Evolutionary conservation across 2,797 vertebrate species (phyloP).

Genomic region (Poeciliopsis paucimaculata): DNA sequence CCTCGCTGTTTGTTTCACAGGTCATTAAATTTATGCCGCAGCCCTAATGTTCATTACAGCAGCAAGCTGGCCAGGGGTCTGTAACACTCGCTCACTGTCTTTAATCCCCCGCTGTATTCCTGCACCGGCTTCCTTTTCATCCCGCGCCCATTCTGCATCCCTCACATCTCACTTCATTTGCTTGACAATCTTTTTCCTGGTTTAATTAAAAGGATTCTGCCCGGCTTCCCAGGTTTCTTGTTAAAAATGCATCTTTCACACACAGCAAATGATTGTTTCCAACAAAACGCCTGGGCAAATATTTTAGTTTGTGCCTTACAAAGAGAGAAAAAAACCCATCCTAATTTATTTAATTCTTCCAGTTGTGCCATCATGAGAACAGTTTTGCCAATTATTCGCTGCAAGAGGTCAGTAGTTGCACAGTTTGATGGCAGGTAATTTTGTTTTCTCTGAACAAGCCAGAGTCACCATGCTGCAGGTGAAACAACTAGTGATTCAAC

Average conservation of each 20-base stretch:
- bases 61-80: conserved; percentile 75
- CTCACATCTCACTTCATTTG: conserved; percentile 59
- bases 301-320: conserved; percentile 10
- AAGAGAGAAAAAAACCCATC: background rate
- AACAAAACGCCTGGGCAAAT: conserved; percentile 20
- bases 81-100: conserved; percentile 72
- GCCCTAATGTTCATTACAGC: conserved; percentile 84
- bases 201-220: conserved; percentile 66
- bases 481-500: background rate
- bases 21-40: conserved; percentile 85
- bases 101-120: conserved; percentile 70
- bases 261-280: conserved; percentile 4
- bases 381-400: background rate
- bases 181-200: conserved; percentile 52
- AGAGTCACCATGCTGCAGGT: background rate
- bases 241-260: conserved; percentile 14
- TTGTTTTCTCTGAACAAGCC: conserved; percentile 1
- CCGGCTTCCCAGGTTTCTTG: conserved; percentile 36
- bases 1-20: conserved; percentile 83
- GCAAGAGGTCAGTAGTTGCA: background rate
- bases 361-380: background rate
- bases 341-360: background rate
- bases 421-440: conserved; percentile 7
- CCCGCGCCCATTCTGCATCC: conserved; percentile 45
- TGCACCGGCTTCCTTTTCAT: conserved; percentile 60